Evolutionary conservation across 2,113 vertebrate species (phyloP), one percentile per base, ranked within the genome.

Genomic region (Crotalus horridus): DNA sequence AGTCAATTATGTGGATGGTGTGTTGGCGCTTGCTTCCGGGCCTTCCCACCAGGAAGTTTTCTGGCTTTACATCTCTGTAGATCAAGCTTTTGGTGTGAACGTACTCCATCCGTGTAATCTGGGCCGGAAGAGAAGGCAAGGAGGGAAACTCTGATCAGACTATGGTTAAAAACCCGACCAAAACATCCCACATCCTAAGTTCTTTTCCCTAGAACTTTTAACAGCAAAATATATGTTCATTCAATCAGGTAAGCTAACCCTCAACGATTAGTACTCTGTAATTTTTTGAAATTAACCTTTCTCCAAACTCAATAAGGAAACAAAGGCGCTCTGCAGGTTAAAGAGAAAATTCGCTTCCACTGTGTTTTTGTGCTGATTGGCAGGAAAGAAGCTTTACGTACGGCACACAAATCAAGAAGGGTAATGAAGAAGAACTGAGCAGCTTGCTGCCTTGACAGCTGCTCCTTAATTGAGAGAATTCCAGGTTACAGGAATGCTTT

Each of bases 1-100:
- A 99, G 98, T 99, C 99, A 1, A 99, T 99, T 96, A 99, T 99
- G 98, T 99, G 99, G 97, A 99, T 99, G 95, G 98, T 98, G 96
- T 99, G 98, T 96, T 99, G 99, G 95, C 99, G 97, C 97, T 99
- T 99, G 97, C 98, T 99, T 90, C 99, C 99, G 1, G 99, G 99
- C 85, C 99, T 98, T 86, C 99, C 99, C 94, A 99, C 98, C 96
- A 99, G 97, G 97, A 99, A 99, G 97, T 99, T 99, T 96, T 99
- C 99, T 0, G 99, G 99, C 97, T 99, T 99, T 94, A 99, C 99
- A 0, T 99, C 99, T 86, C 99, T 98, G 97, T 99, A 99, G 96
- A 99, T 99, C 96, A 99, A 98, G 97, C 99, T 99, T 98, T 99
- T 99, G 96, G 98, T 98, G 97, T 99, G 99, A 94, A 99, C 99